Conservation (phyloP, 1,140 invertebrate species). For the Ridgeia piscesae region DNA sequence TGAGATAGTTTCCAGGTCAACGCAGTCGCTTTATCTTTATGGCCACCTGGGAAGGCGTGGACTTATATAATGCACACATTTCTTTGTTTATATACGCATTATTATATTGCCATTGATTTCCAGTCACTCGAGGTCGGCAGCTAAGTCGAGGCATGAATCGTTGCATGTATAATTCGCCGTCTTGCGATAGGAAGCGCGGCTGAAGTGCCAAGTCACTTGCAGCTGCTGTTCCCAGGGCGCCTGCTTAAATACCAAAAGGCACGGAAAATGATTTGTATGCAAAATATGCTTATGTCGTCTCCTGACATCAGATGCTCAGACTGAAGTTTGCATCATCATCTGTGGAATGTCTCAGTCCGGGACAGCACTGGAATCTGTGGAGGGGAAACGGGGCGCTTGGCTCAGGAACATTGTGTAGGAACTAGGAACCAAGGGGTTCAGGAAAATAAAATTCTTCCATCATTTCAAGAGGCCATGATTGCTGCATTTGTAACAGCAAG, state of each 20-base stretch:
- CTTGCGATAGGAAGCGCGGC: background rate
- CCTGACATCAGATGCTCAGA: background rate
- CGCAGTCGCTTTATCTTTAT: background rate
- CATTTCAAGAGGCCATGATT: background rate
- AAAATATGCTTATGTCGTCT: background rate
- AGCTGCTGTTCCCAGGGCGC: background rate
- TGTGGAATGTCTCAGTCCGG: background rate
- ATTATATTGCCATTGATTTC: background rate
- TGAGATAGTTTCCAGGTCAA: background rate
- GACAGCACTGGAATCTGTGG: background rate
- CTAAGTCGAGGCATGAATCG: background rate
- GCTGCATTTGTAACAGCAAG: background rate
- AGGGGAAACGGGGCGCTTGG: background rate
- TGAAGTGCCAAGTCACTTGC: background rate
- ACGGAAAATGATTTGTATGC: background rate
- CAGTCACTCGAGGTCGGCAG: background rate
- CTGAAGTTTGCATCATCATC: background rate
- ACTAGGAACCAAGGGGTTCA: background rate
- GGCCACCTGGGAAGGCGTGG: background rate
- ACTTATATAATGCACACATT: background rate
- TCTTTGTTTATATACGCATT: background rate
- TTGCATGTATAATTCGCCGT: background rate
- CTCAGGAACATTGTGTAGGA: background rate
- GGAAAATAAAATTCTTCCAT: background rate
- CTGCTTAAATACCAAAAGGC: background rate